A percentile compares a stretch with the other conserved stretches of the same genome.
These are phyloP conservation scores for Meta bourneti DNA, from an alignment of 2,888 invertebrate genomes.

Conservation along the genomic window DNA sequence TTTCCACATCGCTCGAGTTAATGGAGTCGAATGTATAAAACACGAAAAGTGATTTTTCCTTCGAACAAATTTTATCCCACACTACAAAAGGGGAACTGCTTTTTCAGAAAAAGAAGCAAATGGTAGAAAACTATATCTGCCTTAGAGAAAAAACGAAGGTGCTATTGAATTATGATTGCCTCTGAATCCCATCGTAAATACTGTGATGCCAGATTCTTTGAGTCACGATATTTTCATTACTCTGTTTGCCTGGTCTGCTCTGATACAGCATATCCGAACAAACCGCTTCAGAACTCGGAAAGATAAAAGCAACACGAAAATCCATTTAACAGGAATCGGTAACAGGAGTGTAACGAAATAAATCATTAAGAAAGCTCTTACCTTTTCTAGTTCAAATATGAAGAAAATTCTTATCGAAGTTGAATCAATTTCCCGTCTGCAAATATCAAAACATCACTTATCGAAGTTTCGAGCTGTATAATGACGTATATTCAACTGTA, in stretches of 20 bases:
- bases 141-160: conserved; percentile 18
- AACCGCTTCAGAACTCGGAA: too few relatives aligned
- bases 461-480: too few relatives aligned
- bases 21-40: conserved; percentile 54
- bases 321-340: too few relatives aligned
- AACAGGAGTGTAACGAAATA: too few relatives aligned
- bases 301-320: too few relatives aligned
- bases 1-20: conserved; percentile 30
- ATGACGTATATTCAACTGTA: too few relatives aligned
- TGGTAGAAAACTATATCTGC: conserved; percentile 8
- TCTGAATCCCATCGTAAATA: conserved; percentile 36
- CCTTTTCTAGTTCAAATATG: too few relatives aligned
- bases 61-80: conserved; percentile 31
- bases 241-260: not conserved
- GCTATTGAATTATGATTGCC: conserved; percentile 60
- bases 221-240: conserved; percentile 46
- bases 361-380: too few relatives aligned
- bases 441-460: too few relatives aligned
- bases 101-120: conserved; percentile 21
- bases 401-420: too few relatives aligned
- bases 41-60: conserved; percentile 58
- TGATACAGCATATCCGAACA: too few relatives aligned
- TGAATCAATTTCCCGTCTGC: too few relatives aligned
- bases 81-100: conserved; percentile 10
- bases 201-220: conserved; percentile 24